These are phyloP conservation scores for Leptosomus discolor DNA, from an alignment of 2,113 vertebrate genomes.

Conservation along the genomic window DNA sequence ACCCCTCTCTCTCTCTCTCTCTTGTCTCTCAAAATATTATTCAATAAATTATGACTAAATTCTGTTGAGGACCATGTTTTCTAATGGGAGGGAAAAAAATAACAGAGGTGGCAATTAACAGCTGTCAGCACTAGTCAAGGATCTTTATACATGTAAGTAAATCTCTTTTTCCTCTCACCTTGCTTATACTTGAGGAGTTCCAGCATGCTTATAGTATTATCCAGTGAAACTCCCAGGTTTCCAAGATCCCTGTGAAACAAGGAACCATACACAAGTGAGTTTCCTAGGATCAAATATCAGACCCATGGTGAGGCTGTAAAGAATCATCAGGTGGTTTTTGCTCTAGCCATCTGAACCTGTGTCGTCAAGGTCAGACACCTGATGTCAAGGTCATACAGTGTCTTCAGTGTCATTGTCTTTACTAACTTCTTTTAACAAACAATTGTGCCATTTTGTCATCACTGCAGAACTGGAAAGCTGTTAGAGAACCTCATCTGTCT, in stretches of 20 bases:
- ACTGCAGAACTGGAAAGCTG: neutral
- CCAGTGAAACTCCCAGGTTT: neutral
- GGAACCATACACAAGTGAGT: neutral
- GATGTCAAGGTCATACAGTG: neutral
- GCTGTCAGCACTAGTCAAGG: neutral
- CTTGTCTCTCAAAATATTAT: neutral
- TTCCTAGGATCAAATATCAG: neutral
- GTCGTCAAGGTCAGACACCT: neutral
- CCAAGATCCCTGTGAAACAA: neutral
- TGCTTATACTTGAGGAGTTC: neutral
- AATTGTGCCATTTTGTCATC: neutral
- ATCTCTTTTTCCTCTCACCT: neutral
- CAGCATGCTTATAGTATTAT: neutral
- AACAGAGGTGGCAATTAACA: neutral
- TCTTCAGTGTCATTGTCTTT: neutral
- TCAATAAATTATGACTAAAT: neutral
- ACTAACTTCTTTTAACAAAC: neutral
- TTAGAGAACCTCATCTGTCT: neutral
- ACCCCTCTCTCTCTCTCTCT: neutral
- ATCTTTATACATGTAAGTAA: neutral
- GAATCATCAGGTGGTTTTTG: neutral
- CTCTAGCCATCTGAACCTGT: neutral
- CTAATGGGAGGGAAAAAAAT: neutral
- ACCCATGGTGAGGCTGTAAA: neutral
- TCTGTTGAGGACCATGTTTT: neutral